Conservation (phyloP, 2,888 invertebrate genomes). For the Eupithecia vulgata region DNA sequence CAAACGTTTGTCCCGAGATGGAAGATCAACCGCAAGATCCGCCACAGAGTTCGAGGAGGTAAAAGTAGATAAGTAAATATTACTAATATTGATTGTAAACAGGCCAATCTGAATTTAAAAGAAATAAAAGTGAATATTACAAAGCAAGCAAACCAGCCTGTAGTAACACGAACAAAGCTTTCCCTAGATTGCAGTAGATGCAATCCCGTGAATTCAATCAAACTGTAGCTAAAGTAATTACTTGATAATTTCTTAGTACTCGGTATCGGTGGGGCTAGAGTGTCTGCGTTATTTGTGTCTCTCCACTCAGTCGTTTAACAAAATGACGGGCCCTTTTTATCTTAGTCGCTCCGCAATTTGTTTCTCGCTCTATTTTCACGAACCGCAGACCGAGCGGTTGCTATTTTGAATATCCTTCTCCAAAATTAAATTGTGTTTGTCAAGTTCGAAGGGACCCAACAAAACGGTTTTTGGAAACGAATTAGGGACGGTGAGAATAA, state of each 20-base stretch:
- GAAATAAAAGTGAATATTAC: neutral
- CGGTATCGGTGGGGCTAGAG: slow-evolving; percentile 56
- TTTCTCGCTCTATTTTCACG: slow-evolving; percentile 76
- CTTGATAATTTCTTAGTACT: slow-evolving; percentile 26
- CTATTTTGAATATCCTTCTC: slow-evolving; percentile 75
- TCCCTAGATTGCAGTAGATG: slow-evolving; percentile 16
- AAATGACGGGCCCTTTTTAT: slow-evolving; percentile 82
- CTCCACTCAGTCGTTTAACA: slow-evolving; percentile 75
- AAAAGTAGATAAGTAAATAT: no score
- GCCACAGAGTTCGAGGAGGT: no score
- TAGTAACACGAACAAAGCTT: slow-evolving; percentile 1
- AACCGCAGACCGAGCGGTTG: slow-evolving; percentile 66
- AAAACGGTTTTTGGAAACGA: slow-evolving; percentile 16
- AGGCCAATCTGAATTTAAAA: neutral
- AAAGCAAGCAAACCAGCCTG: neutral
- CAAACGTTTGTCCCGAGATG: no score
- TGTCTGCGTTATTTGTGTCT: slow-evolving; percentile 66
- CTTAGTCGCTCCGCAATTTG: slow-evolving; percentile 79
- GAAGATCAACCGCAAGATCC: no score
- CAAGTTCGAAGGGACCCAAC: slow-evolving; percentile 27
- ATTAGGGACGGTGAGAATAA: slow-evolving; percentile 3
- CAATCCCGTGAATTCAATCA: slow-evolving; percentile 26
- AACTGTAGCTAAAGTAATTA: slow-evolving; percentile 29
- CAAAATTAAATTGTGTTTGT: slow-evolving; percentile 68
- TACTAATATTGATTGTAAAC: no score